Evolutionary conservation across 2,113 vertebrate species (phyloP).

Genomic region (Arenaria interpres): DNA sequence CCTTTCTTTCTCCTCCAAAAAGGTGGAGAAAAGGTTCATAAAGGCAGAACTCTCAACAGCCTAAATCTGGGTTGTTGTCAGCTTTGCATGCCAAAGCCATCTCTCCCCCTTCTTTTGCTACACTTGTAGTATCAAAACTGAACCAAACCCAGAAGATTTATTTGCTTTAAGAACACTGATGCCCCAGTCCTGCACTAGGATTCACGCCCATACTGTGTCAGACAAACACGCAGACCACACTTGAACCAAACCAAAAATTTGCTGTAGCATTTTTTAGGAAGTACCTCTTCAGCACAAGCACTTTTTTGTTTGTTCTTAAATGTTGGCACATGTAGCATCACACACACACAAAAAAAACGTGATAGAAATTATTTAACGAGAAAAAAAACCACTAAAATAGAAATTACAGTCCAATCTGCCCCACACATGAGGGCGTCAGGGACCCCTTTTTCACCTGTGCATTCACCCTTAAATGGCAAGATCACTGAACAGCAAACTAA

Average conservation of each 20-base stretch:
- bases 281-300: rapidly evolving
- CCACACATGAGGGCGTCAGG: neutral
- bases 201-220: neutral
- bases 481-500: neutral
- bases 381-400: neutral
- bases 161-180: neutral
- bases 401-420: neutral
- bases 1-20: neutral
- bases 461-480: neutral
- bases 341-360: neutral
- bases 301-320: neutral
- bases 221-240: neutral
- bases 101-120: neutral
- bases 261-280: neutral
- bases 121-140: neutral
- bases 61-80: neutral
- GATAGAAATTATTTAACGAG: neutral
- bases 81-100: neutral
- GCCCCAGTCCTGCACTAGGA: neutral
- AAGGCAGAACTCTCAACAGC: neutral
- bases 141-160: neutral
- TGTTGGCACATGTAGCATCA: neutral
- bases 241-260: neutral
- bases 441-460: too few species aligned
- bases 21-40: neutral